These are phyloP conservation scores for Geopemphigus sp. DNA, from an alignment of 1,140 invertebrate genomes.

Conservation along the genomic window DNA sequence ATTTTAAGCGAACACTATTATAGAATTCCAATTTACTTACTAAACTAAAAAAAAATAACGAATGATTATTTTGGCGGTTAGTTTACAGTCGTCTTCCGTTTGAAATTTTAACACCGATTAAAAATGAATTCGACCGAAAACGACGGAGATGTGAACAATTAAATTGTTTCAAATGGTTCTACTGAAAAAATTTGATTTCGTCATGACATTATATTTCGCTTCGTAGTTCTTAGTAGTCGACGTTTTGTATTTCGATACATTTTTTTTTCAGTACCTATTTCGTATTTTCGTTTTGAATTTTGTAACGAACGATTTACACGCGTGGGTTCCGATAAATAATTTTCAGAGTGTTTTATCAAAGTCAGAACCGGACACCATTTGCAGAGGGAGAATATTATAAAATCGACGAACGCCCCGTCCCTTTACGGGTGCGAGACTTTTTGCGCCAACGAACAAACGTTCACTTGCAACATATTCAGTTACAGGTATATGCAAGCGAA, in stretches of 20 bases:
- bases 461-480: conserved; percentile 71
- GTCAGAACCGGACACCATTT: conserved; percentile 71
- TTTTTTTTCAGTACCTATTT: neutral
- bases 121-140: no score
- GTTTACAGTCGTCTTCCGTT: no score
- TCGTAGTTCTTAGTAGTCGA: no score
- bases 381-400: conserved; percentile 63
- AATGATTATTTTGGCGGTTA: no score
- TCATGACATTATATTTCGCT: no score
- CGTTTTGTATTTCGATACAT: neutral
- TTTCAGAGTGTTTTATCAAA: conserved; percentile 71
- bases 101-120: no score
- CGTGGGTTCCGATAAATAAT: conserved; percentile 12
- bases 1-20: no score
- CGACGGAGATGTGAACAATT: no score
- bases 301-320: neutral
- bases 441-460: conserved; percentile 69
- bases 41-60: no score
- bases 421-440: conserved; percentile 72
- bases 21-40: no score
- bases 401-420: conserved; percentile 64
- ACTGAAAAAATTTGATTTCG: no score
- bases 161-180: no score
- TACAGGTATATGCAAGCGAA: conserved; percentile 62
- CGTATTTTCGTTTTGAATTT: neutral